Percentiles rank a stretch among this genome's conserved stretches.
These are phyloP conservation scores for Vidua chalybeata DNA, from an alignment of 2,113 vertebrate species.

Conservation along the genomic window DNA sequence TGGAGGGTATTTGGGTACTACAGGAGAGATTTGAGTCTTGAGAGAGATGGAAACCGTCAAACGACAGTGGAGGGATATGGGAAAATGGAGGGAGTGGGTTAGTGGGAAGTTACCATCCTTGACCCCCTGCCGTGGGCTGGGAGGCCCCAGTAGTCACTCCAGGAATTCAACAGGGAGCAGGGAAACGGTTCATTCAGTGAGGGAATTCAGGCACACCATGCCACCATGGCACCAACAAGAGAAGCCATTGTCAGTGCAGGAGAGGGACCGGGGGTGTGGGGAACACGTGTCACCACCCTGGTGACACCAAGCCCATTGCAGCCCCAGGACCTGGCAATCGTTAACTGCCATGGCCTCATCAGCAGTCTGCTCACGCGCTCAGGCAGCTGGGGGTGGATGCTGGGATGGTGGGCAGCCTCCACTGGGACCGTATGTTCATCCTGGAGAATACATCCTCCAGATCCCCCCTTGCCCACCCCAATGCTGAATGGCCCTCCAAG, in stretches of 20 bases:
- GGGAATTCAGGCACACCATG: neutral
- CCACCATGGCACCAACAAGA: neutral
- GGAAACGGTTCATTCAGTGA: neutral
- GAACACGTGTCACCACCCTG: neutral
- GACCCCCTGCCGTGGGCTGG: fast-evolving
- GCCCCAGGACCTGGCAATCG: conserved; percentile 49
- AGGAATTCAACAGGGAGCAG: neutral
- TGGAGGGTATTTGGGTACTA: neutral
- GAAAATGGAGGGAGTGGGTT: neutral
- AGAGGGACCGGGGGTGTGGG: neutral
- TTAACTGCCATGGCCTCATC: conserved; percentile 43
- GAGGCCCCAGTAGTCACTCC: neutral
- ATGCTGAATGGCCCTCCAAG: neutral
- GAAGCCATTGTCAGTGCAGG: neutral
- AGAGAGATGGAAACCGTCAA: no score
- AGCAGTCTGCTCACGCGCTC: conserved; percentile 53
- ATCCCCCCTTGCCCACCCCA: fast-evolving
- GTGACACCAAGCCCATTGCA: neutral
- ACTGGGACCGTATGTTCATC: neutral
- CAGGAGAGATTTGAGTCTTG: neutral
- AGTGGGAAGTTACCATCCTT: neutral
- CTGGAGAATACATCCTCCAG: neutral
- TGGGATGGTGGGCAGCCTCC: neutral
- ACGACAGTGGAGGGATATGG: fast-evolving
- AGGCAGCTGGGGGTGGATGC: neutral